Conservation (phyloP, 2,888 invertebrate genomes). For the Oscheius sp. region DNA sequence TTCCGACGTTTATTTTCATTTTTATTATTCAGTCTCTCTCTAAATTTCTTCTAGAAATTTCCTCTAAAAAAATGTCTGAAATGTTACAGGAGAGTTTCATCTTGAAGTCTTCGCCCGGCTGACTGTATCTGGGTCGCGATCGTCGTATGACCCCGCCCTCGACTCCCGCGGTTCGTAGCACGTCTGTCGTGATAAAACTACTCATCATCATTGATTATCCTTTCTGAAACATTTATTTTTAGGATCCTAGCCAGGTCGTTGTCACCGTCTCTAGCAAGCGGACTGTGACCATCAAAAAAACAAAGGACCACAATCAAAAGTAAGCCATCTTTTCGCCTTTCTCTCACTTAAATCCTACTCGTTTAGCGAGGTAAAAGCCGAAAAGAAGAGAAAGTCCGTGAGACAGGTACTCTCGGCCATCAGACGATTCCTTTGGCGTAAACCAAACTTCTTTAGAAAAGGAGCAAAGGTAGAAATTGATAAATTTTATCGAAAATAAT, state of each 20-base stretch:
- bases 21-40: background rate
- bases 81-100: constrained; percentile 24
- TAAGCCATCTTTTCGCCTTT: background rate
- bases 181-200: constrained; percentile 33
- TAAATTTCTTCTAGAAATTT: background rate
- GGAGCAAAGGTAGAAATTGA: constrained; percentile 10
- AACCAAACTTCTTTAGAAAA: constrained; percentile 13
- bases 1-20: background rate
- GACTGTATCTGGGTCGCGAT: constrained; percentile 39
- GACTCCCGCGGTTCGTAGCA: constrained; percentile 35
- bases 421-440: constrained; percentile 17
- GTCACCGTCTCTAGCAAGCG: constrained; percentile 30
- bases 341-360: background rate
- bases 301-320: constrained; percentile 30
- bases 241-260: constrained; percentile 30
- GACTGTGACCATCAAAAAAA: constrained; percentile 29
- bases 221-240: constrained; percentile 5
- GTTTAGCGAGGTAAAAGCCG: constrained; percentile 29
- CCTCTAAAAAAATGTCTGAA: background rate
- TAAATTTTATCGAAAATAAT: background rate
- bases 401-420: constrained; percentile 18
- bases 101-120: constrained; percentile 23
- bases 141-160: constrained; percentile 40
- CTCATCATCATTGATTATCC: constrained; percentile 32
- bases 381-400: background rate